Base-by-base conservation (phyloP, 2,797 vertebrate species). In the Urocyon cinereoargenteus region DNA sequence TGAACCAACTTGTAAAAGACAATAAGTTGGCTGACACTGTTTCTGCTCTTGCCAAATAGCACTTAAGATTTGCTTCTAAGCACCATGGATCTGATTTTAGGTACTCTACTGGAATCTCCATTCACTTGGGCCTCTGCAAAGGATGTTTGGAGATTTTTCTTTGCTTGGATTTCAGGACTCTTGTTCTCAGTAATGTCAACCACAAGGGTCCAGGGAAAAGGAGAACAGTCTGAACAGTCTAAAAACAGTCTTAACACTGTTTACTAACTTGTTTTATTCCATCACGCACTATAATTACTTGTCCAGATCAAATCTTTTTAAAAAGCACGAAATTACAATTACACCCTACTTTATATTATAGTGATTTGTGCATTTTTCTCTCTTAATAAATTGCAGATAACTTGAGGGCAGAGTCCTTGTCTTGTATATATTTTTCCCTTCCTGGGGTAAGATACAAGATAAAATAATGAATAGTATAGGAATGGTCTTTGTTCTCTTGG, bases 1-100 rank as follows among this genome's bases (percentile, higher is more conserved):
- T 49, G 73, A 61, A 73, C 34, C 31, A 92, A 19, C 34, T 86
- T 94, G 31, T 83, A 68, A 68, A 64, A 97, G 86, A 87, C 36
- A 59, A 66, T 88, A 51, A n/a, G 8, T 36, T 31, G 26, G 28
- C 13, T 49, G 40, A 19, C 3, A 40, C 15, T 24, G 4, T 90
- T 81, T 62, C 75, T 86, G 66, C 31, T n/a, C 62, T 66, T 72
- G 59, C 11, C 51, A n/a, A 49, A 84, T 70, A 79, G 68, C 49
- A 64, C 19, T 79, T 91, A 45, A 84, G 62, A 88, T 40, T 73
- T 49, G 18, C 40, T 87, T 49, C 53, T 45, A 61, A 57, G 45
- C 22, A 68, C 24, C 24, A 61, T 55, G 24, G 19, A 18, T 83
- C 61, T 88, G 49, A 70, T 73, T 75, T 93, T n/a, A 62, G 24